A percentile compares a stretch with the other conserved stretches of the same genome.
Evolutionary conservation across 53 echinoderm and acorn worm genomes (phyloP).

Genomic region (Pentamera pediparva): DNA sequence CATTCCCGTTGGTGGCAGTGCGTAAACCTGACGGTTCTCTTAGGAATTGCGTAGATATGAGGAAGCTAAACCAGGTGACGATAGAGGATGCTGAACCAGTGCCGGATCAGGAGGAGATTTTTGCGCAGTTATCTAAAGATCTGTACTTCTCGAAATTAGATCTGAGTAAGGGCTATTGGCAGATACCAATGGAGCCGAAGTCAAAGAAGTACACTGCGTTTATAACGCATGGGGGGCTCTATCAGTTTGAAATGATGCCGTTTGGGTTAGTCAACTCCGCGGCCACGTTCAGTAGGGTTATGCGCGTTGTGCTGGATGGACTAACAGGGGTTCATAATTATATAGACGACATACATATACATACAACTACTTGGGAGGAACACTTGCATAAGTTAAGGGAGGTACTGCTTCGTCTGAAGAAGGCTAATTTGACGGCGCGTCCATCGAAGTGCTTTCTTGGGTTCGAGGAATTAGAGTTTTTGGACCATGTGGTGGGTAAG

Average conservation of each 20-base stretch:
- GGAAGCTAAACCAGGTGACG: slow-evolving; percentile 30
- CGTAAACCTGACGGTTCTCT: slow-evolving; percentile 32
- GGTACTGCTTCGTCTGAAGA: slow-evolving; percentile 31
- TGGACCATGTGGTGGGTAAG: slow-evolving; percentile 41
- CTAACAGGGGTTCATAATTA: slow-evolving; percentile 52
- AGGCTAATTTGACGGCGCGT: slow-evolving; percentile 35
- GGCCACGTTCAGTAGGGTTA: slow-evolving; percentile 54
- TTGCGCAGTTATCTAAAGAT: slow-evolving; percentile 21
- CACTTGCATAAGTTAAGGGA: slow-evolving; percentile 29
- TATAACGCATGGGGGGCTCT: slow-evolving; percentile 46
- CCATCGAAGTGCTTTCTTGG: slow-evolving; percentile 54
- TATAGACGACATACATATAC: slow-evolving; percentile 57
- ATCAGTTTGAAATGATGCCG: slow-evolving; percentile 62
- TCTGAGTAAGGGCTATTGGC: slow-evolving; percentile 59
- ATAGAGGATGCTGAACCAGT: slow-evolving; percentile 34
- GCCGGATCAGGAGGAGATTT: slow-evolving; percentile 45
- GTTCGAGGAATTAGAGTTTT: slow-evolving; percentile 47
- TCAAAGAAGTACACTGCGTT: slow-evolving; percentile 50
- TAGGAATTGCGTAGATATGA: slow-evolving; percentile 44
- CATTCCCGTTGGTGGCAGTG: slow-evolving; percentile 36
- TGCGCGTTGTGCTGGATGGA: slow-evolving; percentile 49
- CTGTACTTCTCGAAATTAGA: slow-evolving; percentile 39
- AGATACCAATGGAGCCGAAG: slow-evolving; percentile 41
- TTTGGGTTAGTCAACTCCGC: slow-evolving; percentile 61
- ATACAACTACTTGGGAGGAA: slow-evolving; percentile 52